phyloP scores from a whole-genome alignment of 2,797 vertebrate species.

The Pangasius djambal region DNA sequence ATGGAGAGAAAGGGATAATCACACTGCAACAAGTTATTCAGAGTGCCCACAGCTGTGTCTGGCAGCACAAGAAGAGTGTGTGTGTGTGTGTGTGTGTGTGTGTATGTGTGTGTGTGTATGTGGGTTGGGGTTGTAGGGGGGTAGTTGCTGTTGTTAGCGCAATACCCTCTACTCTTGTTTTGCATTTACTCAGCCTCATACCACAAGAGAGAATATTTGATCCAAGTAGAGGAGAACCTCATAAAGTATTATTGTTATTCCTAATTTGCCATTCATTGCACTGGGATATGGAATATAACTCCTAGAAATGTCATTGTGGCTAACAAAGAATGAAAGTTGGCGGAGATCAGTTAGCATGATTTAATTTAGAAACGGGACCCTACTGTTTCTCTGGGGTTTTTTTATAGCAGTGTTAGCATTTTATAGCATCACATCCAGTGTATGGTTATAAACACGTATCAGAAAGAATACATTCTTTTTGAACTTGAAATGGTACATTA shows the following conservation, averaged over 20 bases:
- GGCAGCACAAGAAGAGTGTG: slow-evolving; percentile 55
- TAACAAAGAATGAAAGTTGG: neutral
- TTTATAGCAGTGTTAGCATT: neutral
- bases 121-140: neutral
- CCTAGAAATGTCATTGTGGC: neutral
- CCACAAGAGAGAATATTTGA: slow-evolving; percentile 3
- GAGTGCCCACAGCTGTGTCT: slow-evolving; percentile 72
- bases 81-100: slow-evolving; percentile 26
- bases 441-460: neutral
- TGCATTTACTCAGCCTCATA: slow-evolving; percentile 25
- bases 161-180: slow-evolving; percentile 22
- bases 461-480: neutral
- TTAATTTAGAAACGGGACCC: neutral
- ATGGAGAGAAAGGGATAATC: slow-evolving; percentile 64
- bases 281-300: slow-evolving; percentile 18
- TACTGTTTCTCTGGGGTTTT: neutral
- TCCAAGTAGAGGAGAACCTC: slow-evolving; percentile 11
- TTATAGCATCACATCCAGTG: neutral
- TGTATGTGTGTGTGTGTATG: slow-evolving; percentile 17
- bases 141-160: slow-evolving; percentile 4
- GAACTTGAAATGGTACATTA: neutral
- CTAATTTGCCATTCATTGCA: neutral
- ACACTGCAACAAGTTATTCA: slow-evolving; percentile 56
- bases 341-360: neutral
- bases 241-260: neutral